Percentiles rank a stretch among this genome's conserved stretches.
phyloP scores from a whole-genome alignment of 2,113 vertebrate genomes.

The Pampusana beccarii region DNA sequence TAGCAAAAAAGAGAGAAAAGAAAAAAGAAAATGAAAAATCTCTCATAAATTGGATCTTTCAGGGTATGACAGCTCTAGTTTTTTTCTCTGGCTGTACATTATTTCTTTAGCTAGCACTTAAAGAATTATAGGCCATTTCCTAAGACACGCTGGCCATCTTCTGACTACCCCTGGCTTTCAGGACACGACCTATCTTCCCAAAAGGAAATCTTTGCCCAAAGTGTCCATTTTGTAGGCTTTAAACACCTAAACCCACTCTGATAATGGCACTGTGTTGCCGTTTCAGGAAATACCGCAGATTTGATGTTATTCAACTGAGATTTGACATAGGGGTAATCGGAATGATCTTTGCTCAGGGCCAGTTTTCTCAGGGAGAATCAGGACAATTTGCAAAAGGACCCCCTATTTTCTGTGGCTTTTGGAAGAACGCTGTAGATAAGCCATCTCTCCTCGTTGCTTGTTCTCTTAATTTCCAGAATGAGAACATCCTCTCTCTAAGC shows the following conservation, averaged over 20 bases:
- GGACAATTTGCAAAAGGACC: neutral
- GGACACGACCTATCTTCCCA: neutral
- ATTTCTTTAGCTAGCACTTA: neutral
- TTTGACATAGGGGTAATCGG: neutral
- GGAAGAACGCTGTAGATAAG: rapidly evolving
- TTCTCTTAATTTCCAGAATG: neutral
- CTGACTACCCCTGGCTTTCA: neutral
- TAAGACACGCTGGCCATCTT: neutral
- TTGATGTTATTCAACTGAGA: neutral
- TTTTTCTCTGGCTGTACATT: neutral
- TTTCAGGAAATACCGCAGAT: neutral
- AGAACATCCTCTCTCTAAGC: neutral
- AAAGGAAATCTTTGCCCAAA: neutral
- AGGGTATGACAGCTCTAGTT: conserved; percentile 1
- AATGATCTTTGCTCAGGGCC: neutral
- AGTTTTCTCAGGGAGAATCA: neutral
- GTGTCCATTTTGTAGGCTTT: neutral
- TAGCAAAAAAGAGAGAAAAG: neutral
- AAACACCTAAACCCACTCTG: neutral
- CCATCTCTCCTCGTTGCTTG: neutral
- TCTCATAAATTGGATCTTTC: conserved; percentile 32
- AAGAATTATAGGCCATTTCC: neutral
- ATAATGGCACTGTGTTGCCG: neutral
- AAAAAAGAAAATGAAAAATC: conserved; percentile 32
- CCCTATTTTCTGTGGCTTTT: neutral